These are phyloP conservation scores for Drosophila tropicalis DNA, from an alignment of 1,140 invertebrate genomes.

Conservation along the genomic window DNA sequence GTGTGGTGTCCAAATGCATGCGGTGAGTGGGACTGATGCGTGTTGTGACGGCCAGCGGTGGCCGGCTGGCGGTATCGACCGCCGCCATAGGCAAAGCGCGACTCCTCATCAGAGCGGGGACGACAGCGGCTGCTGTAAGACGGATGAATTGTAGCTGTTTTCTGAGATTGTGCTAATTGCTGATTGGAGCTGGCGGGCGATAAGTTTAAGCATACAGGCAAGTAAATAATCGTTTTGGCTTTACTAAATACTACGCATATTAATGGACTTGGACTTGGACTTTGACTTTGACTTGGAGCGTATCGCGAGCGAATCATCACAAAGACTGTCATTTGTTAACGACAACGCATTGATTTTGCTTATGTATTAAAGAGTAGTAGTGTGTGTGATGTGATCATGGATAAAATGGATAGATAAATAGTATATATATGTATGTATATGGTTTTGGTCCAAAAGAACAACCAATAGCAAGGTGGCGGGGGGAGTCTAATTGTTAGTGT, in stretches of 20 bases:
- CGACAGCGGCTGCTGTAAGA: slow-evolving; percentile 84
- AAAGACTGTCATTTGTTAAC: background rate
- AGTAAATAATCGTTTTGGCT: slow-evolving; percentile 30
- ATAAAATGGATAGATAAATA: no score
- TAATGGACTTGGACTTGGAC: slow-evolving; percentile 8
- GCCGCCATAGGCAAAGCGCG: slow-evolving; percentile 89
- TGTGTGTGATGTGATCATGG: background rate
- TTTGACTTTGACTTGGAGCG: slow-evolving; percentile 5
- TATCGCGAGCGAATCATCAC: slow-evolving; percentile 1
- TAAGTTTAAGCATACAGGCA: slow-evolving; percentile 37
- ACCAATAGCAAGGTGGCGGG: background rate
- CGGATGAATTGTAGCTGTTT: slow-evolving; percentile 83
- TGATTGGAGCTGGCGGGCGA: slow-evolving; percentile 76
- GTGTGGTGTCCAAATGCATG: slow-evolving; percentile 83
- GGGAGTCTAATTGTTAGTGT: background rate
- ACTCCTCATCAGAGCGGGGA: slow-evolving; percentile 85
- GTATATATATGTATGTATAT: slow-evolving; percentile 3
- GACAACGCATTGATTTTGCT: slow-evolving; percentile 32
- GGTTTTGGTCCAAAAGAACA: no score
- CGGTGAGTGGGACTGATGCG: slow-evolving; percentile 82
- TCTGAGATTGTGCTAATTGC: slow-evolving; percentile 83
- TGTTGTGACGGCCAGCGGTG: slow-evolving; percentile 84
- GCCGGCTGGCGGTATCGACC: slow-evolving; percentile 90
- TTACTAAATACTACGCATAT: slow-evolving; percentile 20
- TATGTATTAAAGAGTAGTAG: slow-evolving; percentile 6